Percentiles rank a stretch among this genome's conserved stretches.
Conservation (phyloP, 1,140 invertebrate species). For the Anastatus disparis region DNA sequence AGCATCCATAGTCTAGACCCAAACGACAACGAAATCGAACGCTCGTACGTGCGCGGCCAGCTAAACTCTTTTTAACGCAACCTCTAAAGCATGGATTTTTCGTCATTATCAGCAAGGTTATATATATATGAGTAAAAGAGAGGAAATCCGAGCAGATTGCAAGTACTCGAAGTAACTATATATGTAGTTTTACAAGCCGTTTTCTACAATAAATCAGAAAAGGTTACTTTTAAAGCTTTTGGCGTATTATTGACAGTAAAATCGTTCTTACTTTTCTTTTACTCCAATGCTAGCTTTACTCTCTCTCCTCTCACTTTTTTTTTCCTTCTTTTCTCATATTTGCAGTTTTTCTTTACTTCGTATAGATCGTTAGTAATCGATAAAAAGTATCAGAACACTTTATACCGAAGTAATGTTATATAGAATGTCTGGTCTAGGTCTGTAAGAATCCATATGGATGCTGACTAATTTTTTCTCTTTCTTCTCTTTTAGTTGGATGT, state of each 20-base stretch:
- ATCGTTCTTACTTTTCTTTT: constrained; percentile 12
- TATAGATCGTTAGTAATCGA: constrained; percentile 9
- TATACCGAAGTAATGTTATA: too few species aligned
- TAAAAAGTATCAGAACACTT: background rate
- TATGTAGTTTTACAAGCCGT: too few species aligned
- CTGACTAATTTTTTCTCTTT: constrained; percentile 6
- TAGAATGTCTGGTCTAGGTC: too few species aligned
- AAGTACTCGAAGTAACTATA: too few species aligned
- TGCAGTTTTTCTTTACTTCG: background rate
- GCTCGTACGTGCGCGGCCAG: background rate
- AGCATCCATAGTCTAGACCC: too few species aligned
- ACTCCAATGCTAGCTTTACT: background rate
- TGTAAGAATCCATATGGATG: background rate
- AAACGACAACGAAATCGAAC: constrained; percentile 16
- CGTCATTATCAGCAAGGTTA: constrained; percentile 15
- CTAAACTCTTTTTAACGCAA: background rate
- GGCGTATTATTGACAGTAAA: constrained; percentile 18
- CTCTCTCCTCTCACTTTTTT: constrained; percentile 18
- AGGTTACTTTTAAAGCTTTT: too few species aligned
- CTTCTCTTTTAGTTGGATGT: too few species aligned
- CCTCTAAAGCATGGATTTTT: constrained; percentile 7
- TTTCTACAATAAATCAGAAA: background rate
- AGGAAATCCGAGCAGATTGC: too few species aligned
- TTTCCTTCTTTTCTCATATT: background rate
- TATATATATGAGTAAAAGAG: too few species aligned